Evolutionary conservation across 2,113 vertebrate species (phyloP).

Genomic region (Lophius piscatorius): DNA sequence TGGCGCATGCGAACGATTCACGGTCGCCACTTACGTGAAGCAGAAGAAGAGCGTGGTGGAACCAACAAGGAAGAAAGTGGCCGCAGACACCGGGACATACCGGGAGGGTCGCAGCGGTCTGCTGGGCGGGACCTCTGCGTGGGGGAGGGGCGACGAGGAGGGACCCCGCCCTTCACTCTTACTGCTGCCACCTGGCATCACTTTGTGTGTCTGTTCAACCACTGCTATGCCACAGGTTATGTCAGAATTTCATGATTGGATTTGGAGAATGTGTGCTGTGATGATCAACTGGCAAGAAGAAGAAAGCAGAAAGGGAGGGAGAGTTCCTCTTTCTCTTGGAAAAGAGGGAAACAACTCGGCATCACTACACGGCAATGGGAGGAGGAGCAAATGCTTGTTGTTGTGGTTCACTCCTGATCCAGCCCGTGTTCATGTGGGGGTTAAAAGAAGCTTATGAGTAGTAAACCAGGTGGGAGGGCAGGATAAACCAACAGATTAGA

Average conservation of each 20-base stretch:
- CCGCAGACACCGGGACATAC: constrained; percentile 94
- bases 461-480: constrained; percentile 14
- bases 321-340: constrained; percentile 1
- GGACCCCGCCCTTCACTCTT: constrained; percentile 79
- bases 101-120: constrained; percentile 83
- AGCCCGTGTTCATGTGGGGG: constrained; percentile 8
- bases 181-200: constrained; percentile 78
- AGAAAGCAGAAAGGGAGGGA: neutral
- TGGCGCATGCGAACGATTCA: neutral
- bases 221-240: too few relatives aligned
- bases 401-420: constrained; percentile 24
- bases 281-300: neutral
- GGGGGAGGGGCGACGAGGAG: constrained; percentile 75
- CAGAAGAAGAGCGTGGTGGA: constrained; percentile 97
- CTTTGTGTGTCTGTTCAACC: constrained; percentile 37
- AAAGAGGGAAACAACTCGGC: neutral
- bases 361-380: neutral
- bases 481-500: constrained; percentile 40
- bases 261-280: neutral
- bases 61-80: constrained; percentile 95
- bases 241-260: too few relatives aligned
- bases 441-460: constrained; percentile 31
- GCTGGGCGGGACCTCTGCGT: constrained; percentile 82
- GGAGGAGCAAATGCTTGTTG: constrained; percentile 6
- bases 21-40: constrained; percentile 91